phyloP scores from a whole-genome alignment of 1,140 invertebrate species.

The Anastatus disparis region DNA sequence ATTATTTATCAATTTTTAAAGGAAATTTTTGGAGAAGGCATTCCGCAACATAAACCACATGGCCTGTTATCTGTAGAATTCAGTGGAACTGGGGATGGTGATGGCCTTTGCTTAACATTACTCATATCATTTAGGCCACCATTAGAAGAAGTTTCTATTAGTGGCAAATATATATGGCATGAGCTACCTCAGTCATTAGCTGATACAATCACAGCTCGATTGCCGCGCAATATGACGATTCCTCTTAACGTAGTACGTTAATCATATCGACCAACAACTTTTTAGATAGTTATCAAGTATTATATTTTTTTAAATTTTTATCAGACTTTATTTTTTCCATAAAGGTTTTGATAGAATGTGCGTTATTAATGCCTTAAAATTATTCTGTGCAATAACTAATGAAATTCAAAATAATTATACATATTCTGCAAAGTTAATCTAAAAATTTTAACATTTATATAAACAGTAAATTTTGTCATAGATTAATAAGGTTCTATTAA shows the following conservation, averaged over 20 bases:
- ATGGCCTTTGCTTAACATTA: slow-evolving; percentile 86
- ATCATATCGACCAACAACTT: slow-evolving; percentile 41
- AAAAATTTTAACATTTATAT: neutral
- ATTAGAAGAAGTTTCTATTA: slow-evolving; percentile 84
- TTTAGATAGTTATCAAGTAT: neutral
- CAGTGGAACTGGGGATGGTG: slow-evolving; percentile 69
- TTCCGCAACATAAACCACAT: slow-evolving; percentile 86
- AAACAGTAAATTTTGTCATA: slow-evolving; percentile 7
- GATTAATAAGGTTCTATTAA: neutral
- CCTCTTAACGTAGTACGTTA: slow-evolving; percentile 84
- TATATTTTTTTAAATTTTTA: neutral
- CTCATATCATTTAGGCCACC: slow-evolving; percentile 87
- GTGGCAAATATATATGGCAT: slow-evolving; percentile 90
- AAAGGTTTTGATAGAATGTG: neutral
- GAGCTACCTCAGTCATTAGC: slow-evolving; percentile 79
- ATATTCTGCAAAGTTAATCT: neutral
- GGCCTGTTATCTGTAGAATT: slow-evolving; percentile 78
- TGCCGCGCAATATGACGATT: slow-evolving; percentile 78
- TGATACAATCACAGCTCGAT: slow-evolving; percentile 75
- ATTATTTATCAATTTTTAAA: slow-evolving; percentile 48
- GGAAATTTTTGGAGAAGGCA: slow-evolving; percentile 88
- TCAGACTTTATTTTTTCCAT: neutral
- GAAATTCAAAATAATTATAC: neutral
- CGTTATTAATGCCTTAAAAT: neutral
- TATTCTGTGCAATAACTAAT: neutral